Percentiles rank a stretch among this genome's conserved stretches.
phyloP scores from a whole-genome alignment of 2,888 invertebrate genomes.

The Drosophila anomalata region DNA sequence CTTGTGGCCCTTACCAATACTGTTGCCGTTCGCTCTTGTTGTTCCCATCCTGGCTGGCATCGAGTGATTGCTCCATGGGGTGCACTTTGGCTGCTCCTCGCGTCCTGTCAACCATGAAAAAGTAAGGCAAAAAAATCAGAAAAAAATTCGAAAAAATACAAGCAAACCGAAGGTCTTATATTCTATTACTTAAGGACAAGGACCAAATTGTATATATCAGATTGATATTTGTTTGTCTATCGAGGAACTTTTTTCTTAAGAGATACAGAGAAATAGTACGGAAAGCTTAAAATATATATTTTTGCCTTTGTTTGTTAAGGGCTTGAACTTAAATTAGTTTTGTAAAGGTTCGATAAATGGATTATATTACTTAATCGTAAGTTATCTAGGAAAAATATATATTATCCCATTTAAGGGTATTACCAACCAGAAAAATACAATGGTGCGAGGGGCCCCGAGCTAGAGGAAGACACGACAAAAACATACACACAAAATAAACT shows the following conservation, averaged over 20 bases:
- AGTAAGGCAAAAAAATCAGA: conserved; percentile 18
- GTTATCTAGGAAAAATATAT: too few relatives aligned
- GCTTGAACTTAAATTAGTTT: too few relatives aligned
- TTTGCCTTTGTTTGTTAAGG: neutral
- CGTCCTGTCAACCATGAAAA: conserved; percentile 45
- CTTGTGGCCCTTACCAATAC: conserved; percentile 58
- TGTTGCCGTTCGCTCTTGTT: conserved; percentile 48
- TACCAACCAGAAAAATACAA: neutral
- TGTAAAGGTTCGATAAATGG: too few relatives aligned
- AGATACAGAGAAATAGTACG: too few relatives aligned
- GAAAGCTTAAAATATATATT: too few relatives aligned
- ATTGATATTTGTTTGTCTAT: neutral
- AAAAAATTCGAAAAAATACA: conserved; percentile 9
- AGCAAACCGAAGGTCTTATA: neutral
- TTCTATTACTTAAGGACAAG: neutral
- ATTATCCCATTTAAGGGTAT: neutral
- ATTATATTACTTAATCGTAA: too few relatives aligned
- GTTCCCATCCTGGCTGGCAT: conserved; percentile 50
- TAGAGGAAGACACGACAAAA: neutral
- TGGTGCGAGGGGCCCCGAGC: neutral
- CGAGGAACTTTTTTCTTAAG: neutral
- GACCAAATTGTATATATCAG: neutral
- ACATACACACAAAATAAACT: conserved; percentile 54
- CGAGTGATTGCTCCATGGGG: conserved; percentile 76
- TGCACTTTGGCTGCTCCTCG: conserved; percentile 66